Evolutionary conservation across 2,113 vertebrate species (phyloP).

Genomic region (Thermophis baileyi): DNA sequence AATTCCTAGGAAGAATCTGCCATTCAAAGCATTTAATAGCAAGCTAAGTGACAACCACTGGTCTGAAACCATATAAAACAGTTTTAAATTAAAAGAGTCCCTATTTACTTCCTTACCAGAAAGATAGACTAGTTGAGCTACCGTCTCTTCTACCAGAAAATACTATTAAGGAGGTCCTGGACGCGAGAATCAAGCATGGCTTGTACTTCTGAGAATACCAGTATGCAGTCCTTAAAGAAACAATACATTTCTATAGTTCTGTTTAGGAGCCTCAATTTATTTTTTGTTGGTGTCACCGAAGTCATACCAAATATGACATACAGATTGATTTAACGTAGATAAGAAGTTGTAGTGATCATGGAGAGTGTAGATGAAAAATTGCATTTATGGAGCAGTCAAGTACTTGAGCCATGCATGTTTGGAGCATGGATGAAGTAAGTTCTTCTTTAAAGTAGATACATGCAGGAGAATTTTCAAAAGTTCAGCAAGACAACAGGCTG

Average conservation of each 20-base stretch:
- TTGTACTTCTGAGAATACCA: background rate
- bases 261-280: background rate
- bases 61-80: background rate
- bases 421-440: conserved; percentile 27
- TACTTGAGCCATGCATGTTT: conserved; percentile 47
- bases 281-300: background rate
- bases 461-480: conserved; percentile 47
- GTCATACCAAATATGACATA: background rate
- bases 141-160: background rate
- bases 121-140: background rate
- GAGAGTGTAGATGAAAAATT: background rate
- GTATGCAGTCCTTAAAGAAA: background rate
- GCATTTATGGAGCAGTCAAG: conserved; percentile 29
- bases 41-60: background rate
- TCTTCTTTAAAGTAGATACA: conserved; percentile 44
- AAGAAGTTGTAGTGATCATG: background rate
- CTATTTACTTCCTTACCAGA: background rate
- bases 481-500: conserved; percentile 41
- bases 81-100: background rate
- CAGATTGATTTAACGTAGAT: conserved; percentile 43
- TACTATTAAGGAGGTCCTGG: background rate
- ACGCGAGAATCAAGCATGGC: background rate
- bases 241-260: too few species aligned
- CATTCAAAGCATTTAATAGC: background rate
- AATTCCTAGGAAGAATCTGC: background rate